phyloP scores from a whole-genome alignment of 2,113 vertebrate genomes.

The human region GRCh38 chr13:67104001-67104500 shows the following conservation, averaged over 20 bases:
- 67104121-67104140: background rate
- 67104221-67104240: background rate
- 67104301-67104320: constrained; percentile 47
- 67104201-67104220: constrained; percentile 42
- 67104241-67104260: background rate
- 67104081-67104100: constrained; percentile 32
- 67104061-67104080: constrained; percentile 38
- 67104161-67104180: background rate
- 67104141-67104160: background rate
- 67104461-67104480: background rate
- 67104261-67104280: constrained; percentile 52
- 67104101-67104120: constrained; percentile 33
- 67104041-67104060: constrained; percentile 17
- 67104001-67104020: background rate
- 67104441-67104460: background rate
- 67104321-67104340: constrained; percentile 41
- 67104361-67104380: background rate
- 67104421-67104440: background rate
- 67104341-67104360: background rate
- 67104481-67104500: background rate
- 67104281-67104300: constrained; percentile 49
- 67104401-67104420: rapidly evolving
- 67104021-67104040: background rate
- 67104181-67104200: background rate
- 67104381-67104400: background rate